These are phyloP conservation scores for Plebejus anna DNA, from an alignment of 2,888 invertebrate genomes.

Conservation along the genomic window DNA sequence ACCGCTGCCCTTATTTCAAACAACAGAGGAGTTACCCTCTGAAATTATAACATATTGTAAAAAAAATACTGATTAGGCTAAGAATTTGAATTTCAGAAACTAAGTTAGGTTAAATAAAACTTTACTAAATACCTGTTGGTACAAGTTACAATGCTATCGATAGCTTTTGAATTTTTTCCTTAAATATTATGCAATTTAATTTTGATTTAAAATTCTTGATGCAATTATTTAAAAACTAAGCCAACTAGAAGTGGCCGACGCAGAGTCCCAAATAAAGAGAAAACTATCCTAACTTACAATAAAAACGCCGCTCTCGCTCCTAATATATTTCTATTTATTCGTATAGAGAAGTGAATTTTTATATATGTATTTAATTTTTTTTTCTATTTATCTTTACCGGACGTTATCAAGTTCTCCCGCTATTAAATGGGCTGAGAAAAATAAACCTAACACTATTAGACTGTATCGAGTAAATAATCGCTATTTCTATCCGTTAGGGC, in stretches of 20 bases:
- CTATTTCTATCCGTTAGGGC: conserved; percentile 56
- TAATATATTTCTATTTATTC: conserved; percentile 58
- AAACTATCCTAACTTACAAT: conserved; percentile 57
- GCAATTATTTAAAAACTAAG: neutral
- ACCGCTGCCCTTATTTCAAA: neutral
- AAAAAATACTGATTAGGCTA: no score
- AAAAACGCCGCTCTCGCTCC: conserved; percentile 56
- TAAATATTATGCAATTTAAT: no score
- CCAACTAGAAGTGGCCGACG: neutral
- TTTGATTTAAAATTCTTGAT: neutral
- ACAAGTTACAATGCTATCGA: neutral
- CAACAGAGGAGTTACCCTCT: neutral
- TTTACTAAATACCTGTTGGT: neutral
- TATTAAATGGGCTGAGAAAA: conserved; percentile 60
- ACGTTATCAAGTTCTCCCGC: conserved; percentile 69
- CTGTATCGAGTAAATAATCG: conserved; percentile 42
- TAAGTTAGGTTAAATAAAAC: no score
- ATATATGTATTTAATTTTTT: conserved; percentile 60
- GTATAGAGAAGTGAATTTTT: conserved; percentile 59
- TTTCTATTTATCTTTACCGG: conserved; percentile 67
- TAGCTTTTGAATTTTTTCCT: no score
- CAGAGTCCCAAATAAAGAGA: conserved; percentile 31
- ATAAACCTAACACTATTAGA: conserved; percentile 49
- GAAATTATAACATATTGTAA: no score
- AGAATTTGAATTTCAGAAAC: no score